Percentiles rank a stretch among this genome's conserved stretches.
Evolutionary conservation across 2,113 vertebrate genomes (phyloP).

Genomic region (Onychostoma macrolepis): DNA sequence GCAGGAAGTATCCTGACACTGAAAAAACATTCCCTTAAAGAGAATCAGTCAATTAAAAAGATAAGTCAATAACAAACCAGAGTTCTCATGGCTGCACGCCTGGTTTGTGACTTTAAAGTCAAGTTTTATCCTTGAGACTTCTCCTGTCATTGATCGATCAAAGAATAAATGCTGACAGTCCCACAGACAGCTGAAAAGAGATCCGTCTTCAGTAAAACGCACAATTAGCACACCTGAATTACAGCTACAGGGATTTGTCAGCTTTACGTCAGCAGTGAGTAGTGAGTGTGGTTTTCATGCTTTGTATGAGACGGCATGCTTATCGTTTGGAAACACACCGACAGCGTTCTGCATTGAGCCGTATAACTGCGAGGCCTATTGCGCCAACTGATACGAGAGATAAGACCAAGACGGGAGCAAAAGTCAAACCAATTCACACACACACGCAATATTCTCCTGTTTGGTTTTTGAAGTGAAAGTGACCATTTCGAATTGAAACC

Average conservation of each 20-base stretch:
- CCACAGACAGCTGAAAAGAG: background rate
- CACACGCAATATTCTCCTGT: background rate
- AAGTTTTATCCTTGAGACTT: too few relatives aligned
- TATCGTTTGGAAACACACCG: slow-evolving; percentile 38
- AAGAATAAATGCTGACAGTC: background rate
- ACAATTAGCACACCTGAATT: background rate
- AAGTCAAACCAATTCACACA: slow-evolving; percentile 46
- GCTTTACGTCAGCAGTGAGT: background rate
- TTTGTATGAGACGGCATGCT: background rate
- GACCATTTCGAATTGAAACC: background rate
- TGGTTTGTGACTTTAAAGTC: background rate
- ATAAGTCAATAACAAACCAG: background rate
- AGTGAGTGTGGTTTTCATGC: background rate
- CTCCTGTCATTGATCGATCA: background rate
- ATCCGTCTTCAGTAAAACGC: background rate
- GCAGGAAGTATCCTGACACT: background rate
- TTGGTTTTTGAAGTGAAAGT: slow-evolving; percentile 29
- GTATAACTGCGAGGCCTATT: background rate
- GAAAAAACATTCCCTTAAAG: background rate
- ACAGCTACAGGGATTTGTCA: background rate
- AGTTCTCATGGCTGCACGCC: background rate
- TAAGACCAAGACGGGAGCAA: background rate
- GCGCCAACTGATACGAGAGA: slow-evolving; percentile 1
- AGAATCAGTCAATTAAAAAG: background rate
- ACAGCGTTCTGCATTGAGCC: background rate